Conservation (phyloP, 2,888 invertebrate species). For the Steromphala cineraria region DNA sequence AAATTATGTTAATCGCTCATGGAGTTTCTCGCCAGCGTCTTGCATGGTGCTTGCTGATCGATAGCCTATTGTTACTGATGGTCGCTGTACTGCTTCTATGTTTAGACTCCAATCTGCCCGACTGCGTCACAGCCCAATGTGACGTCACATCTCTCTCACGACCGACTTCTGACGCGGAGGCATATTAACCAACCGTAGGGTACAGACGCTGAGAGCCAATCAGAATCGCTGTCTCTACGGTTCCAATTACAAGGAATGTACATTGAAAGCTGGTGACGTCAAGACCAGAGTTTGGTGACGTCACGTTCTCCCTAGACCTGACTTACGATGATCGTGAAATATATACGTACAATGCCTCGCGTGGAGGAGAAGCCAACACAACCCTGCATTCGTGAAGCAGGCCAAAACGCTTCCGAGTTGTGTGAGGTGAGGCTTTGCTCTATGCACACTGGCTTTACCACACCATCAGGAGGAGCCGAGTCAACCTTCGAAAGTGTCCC, state of each 20-base stretch:
- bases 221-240: constrained; percentile 34
- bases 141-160: constrained; percentile 31
- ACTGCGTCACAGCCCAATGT: constrained; percentile 36
- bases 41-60: constrained; percentile 1
- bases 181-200: constrained; percentile 42
- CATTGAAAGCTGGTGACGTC: constrained; percentile 54
- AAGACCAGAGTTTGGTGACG: constrained; percentile 48
- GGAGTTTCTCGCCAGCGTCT: constrained; percentile 13
- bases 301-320: constrained; percentile 47
- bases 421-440: not conserved
- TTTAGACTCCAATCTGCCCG: constrained; percentile 29
- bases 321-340: constrained; percentile 50
- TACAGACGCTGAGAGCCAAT: constrained; percentile 42
- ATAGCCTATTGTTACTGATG: constrained; percentile 21
- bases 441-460: constrained; percentile 33
- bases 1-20: constrained; percentile 29
- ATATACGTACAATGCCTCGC: constrained; percentile 50
- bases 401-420: constrained; percentile 22
- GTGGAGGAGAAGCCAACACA: constrained; percentile 26
- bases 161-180: constrained; percentile 22
- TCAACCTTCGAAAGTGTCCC: not conserved
- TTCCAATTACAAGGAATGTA: constrained; percentile 51
- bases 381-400: constrained; percentile 24
- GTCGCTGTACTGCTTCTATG: constrained; percentile 28
- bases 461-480: not conserved